Conservation (phyloP, 1,140 invertebrate genomes). For the Hylaeus anthracinus region DNA sequence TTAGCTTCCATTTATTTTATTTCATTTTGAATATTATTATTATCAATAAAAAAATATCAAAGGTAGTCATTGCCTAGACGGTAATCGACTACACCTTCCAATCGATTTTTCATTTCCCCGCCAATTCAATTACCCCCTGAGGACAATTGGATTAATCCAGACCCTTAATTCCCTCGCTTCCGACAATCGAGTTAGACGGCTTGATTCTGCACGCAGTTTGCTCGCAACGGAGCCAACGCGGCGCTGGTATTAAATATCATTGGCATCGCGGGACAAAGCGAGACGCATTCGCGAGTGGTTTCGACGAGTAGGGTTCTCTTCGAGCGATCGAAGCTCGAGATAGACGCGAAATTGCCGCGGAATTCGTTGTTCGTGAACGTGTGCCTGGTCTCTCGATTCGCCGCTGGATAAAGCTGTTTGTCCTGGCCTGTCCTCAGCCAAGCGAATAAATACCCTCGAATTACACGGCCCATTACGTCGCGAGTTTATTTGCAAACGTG, state of each 20-base stretch:
- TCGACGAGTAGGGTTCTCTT: background rate
- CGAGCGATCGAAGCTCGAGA: constrained; percentile 47
- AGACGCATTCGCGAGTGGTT: background rate
- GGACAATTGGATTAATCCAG: constrained; percentile 59
- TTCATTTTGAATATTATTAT: no score
- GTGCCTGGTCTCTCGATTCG: constrained; percentile 24
- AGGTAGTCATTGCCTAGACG: background rate
- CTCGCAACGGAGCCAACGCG: background rate
- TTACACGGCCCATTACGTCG: constrained; percentile 61
- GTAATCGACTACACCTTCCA: constrained; percentile 8
- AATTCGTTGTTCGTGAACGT: background rate
- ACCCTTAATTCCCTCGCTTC: constrained; percentile 40
- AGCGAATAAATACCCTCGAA: constrained; percentile 58
- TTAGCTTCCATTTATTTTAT: no score
- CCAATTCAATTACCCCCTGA: constrained; percentile 54
- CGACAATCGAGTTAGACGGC: constrained; percentile 52
- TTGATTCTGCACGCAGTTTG: constrained; percentile 16
- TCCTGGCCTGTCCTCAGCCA: constrained; percentile 34
- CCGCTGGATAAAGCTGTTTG: constrained; percentile 37
- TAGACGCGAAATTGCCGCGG: constrained; percentile 33
- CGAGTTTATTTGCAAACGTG: constrained; percentile 53
- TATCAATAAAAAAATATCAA: no score
- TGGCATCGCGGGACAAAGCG: constrained; percentile 18
- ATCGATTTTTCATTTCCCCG: constrained; percentile 57
- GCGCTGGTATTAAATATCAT: constrained; percentile 12